Evolutionary conservation across 2,113 vertebrate species (phyloP).

Genomic region (Poeciliopsis turrubarensis): DNA sequence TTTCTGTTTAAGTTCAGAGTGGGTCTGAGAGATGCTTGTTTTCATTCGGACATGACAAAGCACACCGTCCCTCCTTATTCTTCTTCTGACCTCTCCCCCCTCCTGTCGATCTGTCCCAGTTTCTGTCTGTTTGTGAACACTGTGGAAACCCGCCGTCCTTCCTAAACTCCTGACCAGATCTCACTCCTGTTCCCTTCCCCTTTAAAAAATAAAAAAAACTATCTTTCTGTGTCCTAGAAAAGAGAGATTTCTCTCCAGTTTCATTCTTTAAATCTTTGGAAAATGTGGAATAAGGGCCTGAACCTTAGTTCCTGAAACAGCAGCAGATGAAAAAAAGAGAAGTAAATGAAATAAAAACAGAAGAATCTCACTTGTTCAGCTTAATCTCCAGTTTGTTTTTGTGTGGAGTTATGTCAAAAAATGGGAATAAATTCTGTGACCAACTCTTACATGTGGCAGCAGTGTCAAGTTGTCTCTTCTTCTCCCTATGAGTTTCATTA

Average conservation of each 20-base stretch:
- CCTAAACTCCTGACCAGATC: slow-evolving; percentile 37
- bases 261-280: slow-evolving; percentile 73
- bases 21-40: slow-evolving; percentile 71
- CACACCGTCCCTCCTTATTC: slow-evolving; percentile 46
- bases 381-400: slow-evolving; percentile 75
- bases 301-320: slow-evolving; percentile 63
- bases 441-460: slow-evolving; percentile 37
- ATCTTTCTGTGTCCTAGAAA: slow-evolving; percentile 80
- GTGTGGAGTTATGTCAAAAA: slow-evolving; percentile 69
- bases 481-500: background rate
- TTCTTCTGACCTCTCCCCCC: background rate
- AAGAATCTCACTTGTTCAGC: slow-evolving; percentile 80
- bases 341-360: slow-evolving; percentile 75
- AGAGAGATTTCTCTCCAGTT: slow-evolving; percentile 81
- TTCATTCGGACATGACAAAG: slow-evolving; percentile 73
- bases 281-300: slow-evolving; percentile 58
- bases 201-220: slow-evolving; percentile 72
- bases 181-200: slow-evolving; percentile 42
- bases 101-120: slow-evolving; percentile 48
- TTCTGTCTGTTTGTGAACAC: slow-evolving; percentile 74
- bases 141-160: slow-evolving; percentile 63
- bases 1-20: slow-evolving; percentile 49
- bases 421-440: slow-evolving; percentile 72
- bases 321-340: slow-evolving; percentile 31
- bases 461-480: slow-evolving; percentile 41